Evolutionary conservation across 2,888 invertebrate genomes (phyloP), one percentile per base, ranked within the genome.

Genomic region (Drosophila quasianomalipes): DNA sequence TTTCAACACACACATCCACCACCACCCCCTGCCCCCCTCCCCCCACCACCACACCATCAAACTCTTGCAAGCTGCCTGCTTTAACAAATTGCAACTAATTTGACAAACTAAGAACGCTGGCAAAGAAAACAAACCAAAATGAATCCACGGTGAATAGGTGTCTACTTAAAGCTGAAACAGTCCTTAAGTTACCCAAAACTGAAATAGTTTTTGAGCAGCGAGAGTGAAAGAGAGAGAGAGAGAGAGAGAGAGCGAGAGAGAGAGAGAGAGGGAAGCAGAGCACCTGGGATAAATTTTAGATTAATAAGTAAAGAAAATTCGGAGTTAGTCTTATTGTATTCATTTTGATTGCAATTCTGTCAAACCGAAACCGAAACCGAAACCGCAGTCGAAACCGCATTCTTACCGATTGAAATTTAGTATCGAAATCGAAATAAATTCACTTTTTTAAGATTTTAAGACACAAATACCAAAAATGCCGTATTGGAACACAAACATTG

Each of bases 21-120:
- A 44, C 31, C 28, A 26, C 16, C 19, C 16, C 9, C n/a, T 37
- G 14, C 4, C 28, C 28, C 28, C 28, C 28, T 4, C 28, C 28
- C 28, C 4, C 0, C 26, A 2, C 30, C 16, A 0, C 30, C 7
- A 39, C 14, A 1, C 26, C 44, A 62, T 6, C 35, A 44, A 37
- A 39, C 4, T n/a, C 4, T 41, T 10, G 39, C 39, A 9, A 4
- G 3, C 12, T n/a, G 47, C 14, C 47, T 7, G 22, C 47, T 39
- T 66, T 74, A 59, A 86, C 89, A 90, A 90, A 86, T 86, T 85
- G 90, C 84, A 86, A 53, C 86, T 90, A 86, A 86, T 86, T 86
- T 90, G 57, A 77, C 67, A 64, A 75, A 68, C 71, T 61, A 49
- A 60, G 33, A 37, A 37, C 54, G n/a, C 37, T 28, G 31, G 9